phyloP scores from a whole-genome alignment of 2,888 invertebrate species.

The Hemithea aestivaria region DNA sequence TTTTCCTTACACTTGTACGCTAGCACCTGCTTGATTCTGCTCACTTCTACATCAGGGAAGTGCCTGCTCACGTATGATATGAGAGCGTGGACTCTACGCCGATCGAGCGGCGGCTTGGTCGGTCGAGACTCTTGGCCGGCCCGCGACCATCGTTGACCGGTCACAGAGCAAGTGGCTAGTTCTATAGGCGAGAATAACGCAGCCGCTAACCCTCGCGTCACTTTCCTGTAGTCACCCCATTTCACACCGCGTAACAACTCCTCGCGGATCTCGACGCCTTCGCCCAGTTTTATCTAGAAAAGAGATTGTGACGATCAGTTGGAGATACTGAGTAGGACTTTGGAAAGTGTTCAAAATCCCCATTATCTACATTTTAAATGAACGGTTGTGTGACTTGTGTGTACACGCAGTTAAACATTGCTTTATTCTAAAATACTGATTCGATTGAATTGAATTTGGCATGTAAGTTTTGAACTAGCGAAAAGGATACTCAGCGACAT shows the following conservation, averaged over 20 bases:
- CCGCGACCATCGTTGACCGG: slow-evolving; percentile 87
- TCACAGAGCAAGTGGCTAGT: slow-evolving; percentile 86
- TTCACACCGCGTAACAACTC: slow-evolving; percentile 85
- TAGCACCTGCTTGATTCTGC: slow-evolving; percentile 86
- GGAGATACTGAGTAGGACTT: slow-evolving; percentile 1
- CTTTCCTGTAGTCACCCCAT: slow-evolving; percentile 86
- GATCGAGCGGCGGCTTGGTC: slow-evolving; percentile 86
- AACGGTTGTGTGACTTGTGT: too few relatives aligned
- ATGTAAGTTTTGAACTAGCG: too few relatives aligned
- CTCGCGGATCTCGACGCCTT: slow-evolving; percentile 85
- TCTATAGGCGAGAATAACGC: slow-evolving; percentile 86
- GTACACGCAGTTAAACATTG: too few relatives aligned
- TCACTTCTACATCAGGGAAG: slow-evolving; percentile 86
- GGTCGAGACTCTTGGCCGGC: slow-evolving; percentile 85
- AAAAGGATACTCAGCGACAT: too few relatives aligned
- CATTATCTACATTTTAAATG: too few relatives aligned
- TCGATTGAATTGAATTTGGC: too few relatives aligned
- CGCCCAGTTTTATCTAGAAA: slow-evolving; percentile 83
- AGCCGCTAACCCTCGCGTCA: slow-evolving; percentile 86
- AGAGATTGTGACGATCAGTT: too few relatives aligned
- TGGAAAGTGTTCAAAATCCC: too few relatives aligned
- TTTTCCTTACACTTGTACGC: slow-evolving; percentile 89
- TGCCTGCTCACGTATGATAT: slow-evolving; percentile 86
- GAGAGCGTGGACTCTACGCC: slow-evolving; percentile 86
- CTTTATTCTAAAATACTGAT: too few relatives aligned